Base-by-base conservation (phyloP, 2,888 invertebrate species). In the Ametastegia equiseti region DNA sequence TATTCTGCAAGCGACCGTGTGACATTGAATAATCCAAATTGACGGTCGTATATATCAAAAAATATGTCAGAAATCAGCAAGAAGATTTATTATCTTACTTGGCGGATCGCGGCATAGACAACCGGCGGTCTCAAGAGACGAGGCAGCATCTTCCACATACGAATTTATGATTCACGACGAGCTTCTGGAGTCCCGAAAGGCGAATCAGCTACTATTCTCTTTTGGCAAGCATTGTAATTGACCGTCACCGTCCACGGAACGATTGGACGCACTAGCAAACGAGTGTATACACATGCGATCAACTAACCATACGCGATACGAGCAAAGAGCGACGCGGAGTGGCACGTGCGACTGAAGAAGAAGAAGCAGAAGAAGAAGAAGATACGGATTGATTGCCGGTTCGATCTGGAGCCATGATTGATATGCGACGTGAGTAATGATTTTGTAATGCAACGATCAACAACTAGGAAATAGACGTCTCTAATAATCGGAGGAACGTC, bases 101-200 rank as follows among this genome's bases (percentile, higher is more conserved):
- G 71, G 15, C 27, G 47, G 13, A 71, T 6, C 30, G 47, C 15
- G 65, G 65, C 65, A 19, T 39, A 67, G 27, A 71, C 65, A 13
- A 39, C 69, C 13, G 69, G 45, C 69, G 42, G 45, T 45, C 45
- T 9, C 45, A 45, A 27, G 4, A 71, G 42, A 45, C 47, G 71
- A 47, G 71, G 47, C 47, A 23, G 15, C 47, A 47, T 71, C 71
- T 45, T 47, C 71, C 33, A 71, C n/a, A n/a, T n/a, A n/a, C 47
- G 71, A n/a, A 71, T 45, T 30, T 42, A 27, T 67, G 67, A 19
- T 67, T 39, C n/a, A 67, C n/a, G n/a, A n/a, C n/a, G n/a, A n/a
- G 19, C 67, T 39, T 67, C 67, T 19, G 67, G n/a, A 39, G 6
- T 30, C 13, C 39, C 39, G 39, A 39, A 67, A 67, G 67, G 67